phyloP scores from a whole-genome alignment of 2,113 vertebrate genomes.

The Mastomys natalensis region DNA sequence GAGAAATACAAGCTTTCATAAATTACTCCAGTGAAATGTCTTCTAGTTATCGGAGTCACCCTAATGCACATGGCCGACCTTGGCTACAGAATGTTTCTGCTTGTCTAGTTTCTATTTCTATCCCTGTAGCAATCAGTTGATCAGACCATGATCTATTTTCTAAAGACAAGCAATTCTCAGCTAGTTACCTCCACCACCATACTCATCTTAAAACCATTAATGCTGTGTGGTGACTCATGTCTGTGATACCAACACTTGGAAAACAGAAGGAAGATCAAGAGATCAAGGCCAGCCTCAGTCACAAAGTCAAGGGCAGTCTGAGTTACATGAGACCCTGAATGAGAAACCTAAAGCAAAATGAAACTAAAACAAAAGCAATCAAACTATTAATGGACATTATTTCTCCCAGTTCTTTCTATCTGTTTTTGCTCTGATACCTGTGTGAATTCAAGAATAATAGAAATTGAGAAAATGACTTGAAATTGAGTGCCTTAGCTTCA shows the following conservation, averaged over 20 bases:
- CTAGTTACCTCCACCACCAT: neutral
- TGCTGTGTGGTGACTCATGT: neutral
- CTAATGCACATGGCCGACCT: neutral
- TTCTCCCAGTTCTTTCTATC: neutral
- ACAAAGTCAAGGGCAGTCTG: neutral
- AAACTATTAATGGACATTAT: neutral
- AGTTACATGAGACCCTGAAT: neutral
- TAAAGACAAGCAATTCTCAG: neutral
- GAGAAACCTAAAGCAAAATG: neutral
- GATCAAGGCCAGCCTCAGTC: neutral
- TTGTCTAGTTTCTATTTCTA: neutral
- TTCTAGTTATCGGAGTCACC: neutral
- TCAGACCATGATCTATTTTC: neutral
- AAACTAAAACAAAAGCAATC: neutral
- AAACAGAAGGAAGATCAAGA: neutral
- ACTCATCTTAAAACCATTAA: neutral
- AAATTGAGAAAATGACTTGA: neutral
- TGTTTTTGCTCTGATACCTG: neutral
- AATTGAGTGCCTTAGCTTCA: neutral
- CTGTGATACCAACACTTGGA: neutral
- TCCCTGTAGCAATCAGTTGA: neutral
- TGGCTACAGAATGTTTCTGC: neutral
- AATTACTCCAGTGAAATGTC: slow-evolving; percentile 13
- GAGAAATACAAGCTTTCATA: neutral
- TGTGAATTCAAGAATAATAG: neutral